A percentile compares a stretch with the other conserved stretches of the same genome.
Evolutionary conservation across 2,888 invertebrate genomes (phyloP).

Genomic region (Tenthredo notha): DNA sequence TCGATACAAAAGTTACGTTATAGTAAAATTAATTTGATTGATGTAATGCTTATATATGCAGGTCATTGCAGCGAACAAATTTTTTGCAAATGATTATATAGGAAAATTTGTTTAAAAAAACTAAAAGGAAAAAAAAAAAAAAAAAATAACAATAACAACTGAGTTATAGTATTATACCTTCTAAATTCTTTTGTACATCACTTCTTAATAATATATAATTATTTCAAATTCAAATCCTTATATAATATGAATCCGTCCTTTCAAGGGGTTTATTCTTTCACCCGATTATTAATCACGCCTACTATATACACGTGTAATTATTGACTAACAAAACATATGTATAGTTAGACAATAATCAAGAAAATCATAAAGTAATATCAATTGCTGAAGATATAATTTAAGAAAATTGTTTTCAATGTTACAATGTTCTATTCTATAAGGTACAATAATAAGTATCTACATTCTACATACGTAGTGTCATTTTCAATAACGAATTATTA

Average conservation of each 20-base stretch:
- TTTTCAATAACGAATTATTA: neutral
- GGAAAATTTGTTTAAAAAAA: neutral
- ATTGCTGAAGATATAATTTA: neutral
- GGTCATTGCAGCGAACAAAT: neutral
- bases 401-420: neutral
- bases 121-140: neutral
- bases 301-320: neutral
- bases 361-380: neutral
- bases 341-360: neutral
- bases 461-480: neutral
- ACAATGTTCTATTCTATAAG: neutral
- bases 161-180: neutral
- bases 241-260: constrained; percentile 36
- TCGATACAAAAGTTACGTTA: constrained; percentile 7
- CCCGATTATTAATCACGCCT: neutral
- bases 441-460: neutral
- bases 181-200: neutral
- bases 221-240: neutral
- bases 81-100: neutral
- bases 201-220: neutral
- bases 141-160: neutral
- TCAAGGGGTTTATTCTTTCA: constrained; percentile 16
- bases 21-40: neutral
- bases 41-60: neutral
- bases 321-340: neutral